Base-by-base conservation (phyloP, 2,888 invertebrate species). In the Amaurobius ferox region DNA sequence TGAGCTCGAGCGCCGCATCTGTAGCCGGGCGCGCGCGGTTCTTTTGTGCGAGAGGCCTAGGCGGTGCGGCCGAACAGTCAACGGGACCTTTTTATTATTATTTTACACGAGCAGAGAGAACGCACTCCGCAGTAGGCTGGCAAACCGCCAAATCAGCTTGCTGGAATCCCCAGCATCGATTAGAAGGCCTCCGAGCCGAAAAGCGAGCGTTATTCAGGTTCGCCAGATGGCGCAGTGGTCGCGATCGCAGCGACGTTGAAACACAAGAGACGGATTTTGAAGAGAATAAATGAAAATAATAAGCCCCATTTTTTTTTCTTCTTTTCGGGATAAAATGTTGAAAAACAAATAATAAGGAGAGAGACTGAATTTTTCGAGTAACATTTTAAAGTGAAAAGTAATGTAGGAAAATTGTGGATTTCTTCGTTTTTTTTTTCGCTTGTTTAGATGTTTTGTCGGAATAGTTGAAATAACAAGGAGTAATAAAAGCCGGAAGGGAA, bases 51-150 rank as follows among this genome's bases (percentile, higher is more conserved):
- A 16, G 71, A 23, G 44, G 55, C 67, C 23, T 7, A 28, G 66
- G 7, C n/a, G 66, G 66, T 67, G 55, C 30, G 66, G 7, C n/a
- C 32, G 66, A 77, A 35, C 30, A 16, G 11, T 64, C 70, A 26
- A 23, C 16, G 55, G 55, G 55, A 55, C 19, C 23, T 11, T 55
- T 55, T 55, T 16, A 11, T 2, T 44, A 2, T 55, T 7, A 3
- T 23, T 16, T 55, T 1, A 29, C 19, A 44, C 26, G 67, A 78
- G 32, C 7, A 29, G 61, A 62, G 64, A 71, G 19, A 35, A 61
- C 16, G 68, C 68, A 80, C 32, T 23, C 73, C 76, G 81, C 81
- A 81, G 76, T 81, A 76, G 76, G 28, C 77, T 85, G 83, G 83
- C 83, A 85, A 28, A 28, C 55, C 28, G 83, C 83, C 83, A 85